A percentile compares a stretch with the other conserved stretches of the same genome.
These are phyloP conservation scores for Priocnemis perturbator DNA, from an alignment of 2,888 invertebrate genomes.

Conservation along the genomic window DNA sequence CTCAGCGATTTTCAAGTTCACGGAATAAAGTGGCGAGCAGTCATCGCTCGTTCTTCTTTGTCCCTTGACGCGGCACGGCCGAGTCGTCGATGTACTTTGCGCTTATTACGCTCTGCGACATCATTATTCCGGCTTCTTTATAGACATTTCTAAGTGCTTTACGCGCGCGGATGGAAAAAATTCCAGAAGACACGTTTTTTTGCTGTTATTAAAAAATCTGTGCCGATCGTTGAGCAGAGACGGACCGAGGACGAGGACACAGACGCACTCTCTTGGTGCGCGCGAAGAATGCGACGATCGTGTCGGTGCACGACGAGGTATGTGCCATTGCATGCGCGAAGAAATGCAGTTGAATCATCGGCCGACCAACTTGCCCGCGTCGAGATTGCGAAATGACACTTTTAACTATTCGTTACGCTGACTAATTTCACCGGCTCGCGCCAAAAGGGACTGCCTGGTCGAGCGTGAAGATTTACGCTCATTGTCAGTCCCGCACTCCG, in stretches of 20 bases:
- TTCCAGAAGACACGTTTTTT: constrained; percentile 2
- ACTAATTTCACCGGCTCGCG: background rate
- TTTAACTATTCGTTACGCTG: background rate
- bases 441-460: too few species aligned
- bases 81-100: too few species aligned
- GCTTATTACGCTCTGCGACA: constrained; percentile 62
- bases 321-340: constrained; percentile 34
- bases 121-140: constrained; percentile 65
- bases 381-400: background rate
- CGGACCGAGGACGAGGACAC: constrained; percentile 5
- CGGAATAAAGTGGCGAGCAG: constrained; percentile 20
- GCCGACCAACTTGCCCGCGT: constrained; percentile 11
- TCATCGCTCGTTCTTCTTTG: constrained; percentile 43
- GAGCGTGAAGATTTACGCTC: too few species aligned
- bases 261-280: constrained; percentile 32
- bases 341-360: constrained; percentile 53
- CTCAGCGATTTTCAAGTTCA: constrained; percentile 42
- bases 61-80: constrained; percentile 19
- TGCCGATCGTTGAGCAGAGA: background rate
- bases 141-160: constrained; percentile 42
- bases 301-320: constrained; percentile 28
- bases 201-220: too few species aligned
- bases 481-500: too few species aligned
- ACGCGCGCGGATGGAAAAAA: constrained; percentile 26
- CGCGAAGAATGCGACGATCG: constrained; percentile 43